Base-by-base conservation (phyloP, 30 jellyfish, hydroid and myxozoan species). In the Hydractinia symbiolongicarpus region DNA sequence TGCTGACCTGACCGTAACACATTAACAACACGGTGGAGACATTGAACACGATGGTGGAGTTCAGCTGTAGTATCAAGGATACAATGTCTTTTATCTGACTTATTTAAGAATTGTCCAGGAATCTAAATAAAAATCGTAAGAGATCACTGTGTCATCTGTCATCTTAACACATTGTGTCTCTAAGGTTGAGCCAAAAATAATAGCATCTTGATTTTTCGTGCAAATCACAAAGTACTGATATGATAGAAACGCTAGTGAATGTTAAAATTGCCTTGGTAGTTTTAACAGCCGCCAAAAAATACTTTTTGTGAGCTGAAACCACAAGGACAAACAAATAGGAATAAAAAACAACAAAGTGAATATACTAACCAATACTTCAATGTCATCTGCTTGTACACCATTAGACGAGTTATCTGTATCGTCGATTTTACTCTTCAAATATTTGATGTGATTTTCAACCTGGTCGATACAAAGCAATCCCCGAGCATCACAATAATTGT, bases 1-100 rank as follows among this genome's bases (percentile, higher is more conserved):
- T 89, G 95, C 53, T 82, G 94, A 40, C 95, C 92, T 5, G 95
- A 84, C 62, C 84, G 91, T 75, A 89, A 76, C n/a, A 84, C 89
- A 68, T 53, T 67, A 54, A 89, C 67, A 44, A 89, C 97, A 9
- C 84, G 86, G 50, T 84, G 82, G 72, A 82, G 73, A 7, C 95
- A 79, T 50, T 57, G 66, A 55, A 89, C 66, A 55, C 82, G 97
- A 70, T 79, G 88, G 80, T 53, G 60, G 56, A 5, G 0, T 9
- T 71, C 60, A 10, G 80, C 21, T 11, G 80, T 20, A 49, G 80
- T 19, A 8, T 5, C 52, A 15, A 71, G 51, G 68, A 71, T 15
- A 6, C 60, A 50, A 19, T 71, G 40, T 8, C 60, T 14, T 19
- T 8, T 53, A 15, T 19, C 51, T 58, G 5, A 64, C 7, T 51